Conservation (phyloP, 2,797 vertebrate genomes). For the Lutjanus campechanus region DNA sequence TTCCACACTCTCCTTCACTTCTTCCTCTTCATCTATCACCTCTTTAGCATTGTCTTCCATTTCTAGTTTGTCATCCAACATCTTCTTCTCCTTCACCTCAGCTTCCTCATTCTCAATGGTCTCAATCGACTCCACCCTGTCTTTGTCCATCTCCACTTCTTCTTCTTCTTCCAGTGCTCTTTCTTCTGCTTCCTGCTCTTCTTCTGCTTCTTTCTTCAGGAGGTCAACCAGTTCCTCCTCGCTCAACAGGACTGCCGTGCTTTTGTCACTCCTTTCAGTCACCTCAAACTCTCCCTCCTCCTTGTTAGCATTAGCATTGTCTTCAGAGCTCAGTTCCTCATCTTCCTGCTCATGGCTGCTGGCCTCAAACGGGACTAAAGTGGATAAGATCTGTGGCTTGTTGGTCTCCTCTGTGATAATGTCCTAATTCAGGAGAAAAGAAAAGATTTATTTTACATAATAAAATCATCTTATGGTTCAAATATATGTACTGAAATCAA, state of each 20-base stretch:
- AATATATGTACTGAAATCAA: neutral
- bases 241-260: conserved; percentile 78
- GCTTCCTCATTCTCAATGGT: conserved; percentile 23
- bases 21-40: conserved; percentile 26
- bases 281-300: conserved; percentile 34
- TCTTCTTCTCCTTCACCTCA: conserved; percentile 30
- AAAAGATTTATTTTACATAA: neutral
- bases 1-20: conserved; percentile 17
- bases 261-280: conserved; percentile 54
- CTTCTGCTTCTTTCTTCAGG: conserved; percentile 70
- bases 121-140: conserved; percentile 21
- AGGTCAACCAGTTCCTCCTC: conserved; percentile 80
- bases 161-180: conserved; percentile 39
- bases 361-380: conserved; percentile 73
- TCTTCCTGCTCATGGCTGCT: conserved; percentile 77
- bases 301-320: conserved; percentile 58
- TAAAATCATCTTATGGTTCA: neutral
- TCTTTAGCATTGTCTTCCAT: conserved; percentile 3
- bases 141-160: conserved; percentile 22
- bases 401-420: conserved; percentile 62
- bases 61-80: conserved; percentile 19
- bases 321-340: conserved; percentile 75
- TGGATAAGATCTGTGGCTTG: conserved; percentile 71
- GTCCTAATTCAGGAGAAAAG: conserved; percentile 62
- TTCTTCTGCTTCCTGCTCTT: conserved; percentile 70